Base-by-base conservation (phyloP, 2,888 invertebrate species). In the Halictus ligatus region DNA sequence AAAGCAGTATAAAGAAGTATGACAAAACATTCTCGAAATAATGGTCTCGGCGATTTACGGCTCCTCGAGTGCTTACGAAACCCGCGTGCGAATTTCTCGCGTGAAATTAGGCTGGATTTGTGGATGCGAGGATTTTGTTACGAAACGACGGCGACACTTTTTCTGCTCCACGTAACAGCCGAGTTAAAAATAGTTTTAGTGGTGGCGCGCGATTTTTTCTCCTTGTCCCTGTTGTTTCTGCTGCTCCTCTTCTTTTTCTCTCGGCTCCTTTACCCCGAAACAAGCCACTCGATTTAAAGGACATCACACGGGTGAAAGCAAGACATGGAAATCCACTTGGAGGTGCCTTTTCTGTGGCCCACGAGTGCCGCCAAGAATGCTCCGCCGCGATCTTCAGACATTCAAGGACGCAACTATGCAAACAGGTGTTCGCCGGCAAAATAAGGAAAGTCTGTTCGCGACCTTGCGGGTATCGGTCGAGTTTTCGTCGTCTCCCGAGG, bases 261-360 rank as follows among this genome's bases (percentile, higher is more conserved):
- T 13, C 21, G 69, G 29, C 48, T 12, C 18, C 13, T 40, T 77
- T 67, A 6, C 80, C 72, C 60, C 40, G 78, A 77, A 64, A 86
- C 80, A 82, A 76, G 84, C 88, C 77, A 86, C 83, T 86, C 88
- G 88, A 84, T 88, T 88, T 76, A 86, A 84, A 87, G 84, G 83
- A 86, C 88, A 83, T 86, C 83, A 35, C 71, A 35, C 73, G 73
- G 80, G 89, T 85, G 84, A 84, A 87, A 84, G 89, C 81, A 76
- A 85, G 89, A 89, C 89, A 89, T 89, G 89, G 87, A 89, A 89
- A 89, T 89, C 89, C 89, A 89, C 89, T 89, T 43, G 29, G 81
- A 67, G 86, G 69, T 71, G 76, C 81, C 83, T 82, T 84, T 82
- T 84, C 78, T 88, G 84, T 75, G 80, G 72, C 71, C 78, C 46